Conservation (phyloP, 2,888 invertebrate genomes). For the Agrenia bidenticulata region DNA sequence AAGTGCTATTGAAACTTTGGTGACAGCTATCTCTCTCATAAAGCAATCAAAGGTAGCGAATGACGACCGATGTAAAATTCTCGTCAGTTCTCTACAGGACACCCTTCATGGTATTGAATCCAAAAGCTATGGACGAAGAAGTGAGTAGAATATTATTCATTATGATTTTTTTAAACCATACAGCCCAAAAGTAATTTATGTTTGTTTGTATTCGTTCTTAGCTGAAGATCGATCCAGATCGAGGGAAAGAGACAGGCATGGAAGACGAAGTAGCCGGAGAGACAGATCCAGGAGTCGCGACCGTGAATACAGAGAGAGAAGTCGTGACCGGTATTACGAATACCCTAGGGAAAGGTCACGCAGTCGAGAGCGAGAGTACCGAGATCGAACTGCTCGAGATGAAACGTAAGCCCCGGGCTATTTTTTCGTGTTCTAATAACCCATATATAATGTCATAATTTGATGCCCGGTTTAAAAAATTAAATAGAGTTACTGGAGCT, state of each 20-base stretch:
- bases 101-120: constrained; percentile 96
- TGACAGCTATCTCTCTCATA: constrained; percentile 97
- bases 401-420: constrained; percentile 61
- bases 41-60: constrained; percentile 95
- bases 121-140: constrained; percentile 80
- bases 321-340: constrained; percentile 60
- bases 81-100: constrained; percentile 94
- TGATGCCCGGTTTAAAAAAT: not conserved
- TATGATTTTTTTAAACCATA: not conserved
- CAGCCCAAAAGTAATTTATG: not conserved
- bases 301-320: constrained; percentile 57
- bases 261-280: constrained; percentile 67
- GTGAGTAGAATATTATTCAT: constrained; percentile 20
- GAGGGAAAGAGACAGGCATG: constrained; percentile 60
- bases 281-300: constrained; percentile 61
- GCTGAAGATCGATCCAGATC: constrained; percentile 59
- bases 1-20: constrained; percentile 96
- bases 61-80: constrained; percentile 96
- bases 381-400: constrained; percentile 68
- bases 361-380: constrained; percentile 76
- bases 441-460: not conserved
- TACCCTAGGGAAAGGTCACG: constrained; percentile 75
- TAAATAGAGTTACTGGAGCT: constrained; percentile 18
- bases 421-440: no score
- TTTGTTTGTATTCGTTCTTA: constrained; percentile 6